Evolutionary conservation across 1,140 invertebrate species (phyloP).

Genomic region (Drosophila ohnishii): DNA sequence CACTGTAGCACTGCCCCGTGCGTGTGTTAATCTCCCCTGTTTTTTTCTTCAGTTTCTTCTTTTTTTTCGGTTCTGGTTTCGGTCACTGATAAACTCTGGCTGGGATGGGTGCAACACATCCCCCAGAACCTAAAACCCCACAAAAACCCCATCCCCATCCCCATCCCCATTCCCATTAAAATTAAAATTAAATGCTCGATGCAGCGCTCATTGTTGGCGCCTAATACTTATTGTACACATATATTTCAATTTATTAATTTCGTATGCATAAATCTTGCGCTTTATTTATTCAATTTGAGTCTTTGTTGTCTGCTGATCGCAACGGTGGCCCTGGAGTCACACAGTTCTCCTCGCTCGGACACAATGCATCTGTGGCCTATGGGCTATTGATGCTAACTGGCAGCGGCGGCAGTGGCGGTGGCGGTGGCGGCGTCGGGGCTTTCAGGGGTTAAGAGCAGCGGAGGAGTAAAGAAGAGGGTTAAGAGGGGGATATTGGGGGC

Average conservation of each 20-base stretch:
- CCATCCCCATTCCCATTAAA: slow-evolving; percentile 1
- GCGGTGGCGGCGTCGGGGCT: background rate
- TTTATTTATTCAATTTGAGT: slow-evolving; percentile 81
- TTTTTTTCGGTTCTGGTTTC: slow-evolving; percentile 19
- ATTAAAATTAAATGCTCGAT: slow-evolving; percentile 71
- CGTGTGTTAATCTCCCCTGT: slow-evolving; percentile 67
- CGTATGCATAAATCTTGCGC: slow-evolving; percentile 78
- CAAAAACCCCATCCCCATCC: background rate
- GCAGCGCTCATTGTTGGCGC: slow-evolving; percentile 63
- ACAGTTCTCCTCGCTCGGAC: slow-evolving; percentile 26
- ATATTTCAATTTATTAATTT: slow-evolving; percentile 81
- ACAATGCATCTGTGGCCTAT: slow-evolving; percentile 40
- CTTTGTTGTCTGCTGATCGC: slow-evolving; percentile 75
- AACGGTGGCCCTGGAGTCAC: slow-evolving; percentile 59
- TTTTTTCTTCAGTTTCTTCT: slow-evolving; percentile 15
- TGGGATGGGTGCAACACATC: slow-evolving; percentile 13
- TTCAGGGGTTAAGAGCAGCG: slow-evolving; percentile 7
- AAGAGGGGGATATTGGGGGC: background rate
- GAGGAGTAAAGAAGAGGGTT: slow-evolving; percentile 9
- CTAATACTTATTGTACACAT: slow-evolving; percentile 69
- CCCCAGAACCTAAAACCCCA: background rate
- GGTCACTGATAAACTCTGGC: slow-evolving; percentile 56
- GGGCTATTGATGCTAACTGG: slow-evolving; percentile 12
- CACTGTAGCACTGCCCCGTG: slow-evolving; percentile 39
- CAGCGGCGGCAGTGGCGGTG: background rate